These are phyloP conservation scores for Megalops atlanticus DNA, from an alignment of 2,113 vertebrate species.

Conservation along the genomic window DNA sequence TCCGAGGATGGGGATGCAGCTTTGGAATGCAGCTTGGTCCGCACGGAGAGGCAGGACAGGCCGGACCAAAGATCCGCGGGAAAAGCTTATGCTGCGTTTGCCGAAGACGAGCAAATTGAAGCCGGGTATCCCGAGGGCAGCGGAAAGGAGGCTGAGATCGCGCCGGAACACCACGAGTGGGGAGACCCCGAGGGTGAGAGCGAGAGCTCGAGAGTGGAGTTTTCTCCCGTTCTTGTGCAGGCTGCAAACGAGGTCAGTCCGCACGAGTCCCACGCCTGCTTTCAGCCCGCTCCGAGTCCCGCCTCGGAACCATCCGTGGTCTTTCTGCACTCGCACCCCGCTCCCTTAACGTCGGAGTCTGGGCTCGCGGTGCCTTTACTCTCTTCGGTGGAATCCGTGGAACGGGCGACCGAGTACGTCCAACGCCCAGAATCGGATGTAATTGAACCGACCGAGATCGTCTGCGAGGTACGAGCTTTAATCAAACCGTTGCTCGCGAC, in stretches of 20 bases:
- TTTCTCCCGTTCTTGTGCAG: conserved; percentile 46
- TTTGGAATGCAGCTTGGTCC: conserved; percentile 69
- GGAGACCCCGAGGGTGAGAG: conserved; percentile 29
- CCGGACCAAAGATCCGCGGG: conserved; percentile 71
- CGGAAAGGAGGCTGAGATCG: conserved; percentile 16
- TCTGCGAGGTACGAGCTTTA: conserved; percentile 33
- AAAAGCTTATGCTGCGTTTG: conserved; percentile 46
- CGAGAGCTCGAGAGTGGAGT: conserved; percentile 39
- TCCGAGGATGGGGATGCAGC: conserved; percentile 73
- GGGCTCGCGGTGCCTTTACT: conserved; percentile 41
- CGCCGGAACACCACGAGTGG: conserved; percentile 33
- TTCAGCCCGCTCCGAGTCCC: conserved; percentile 47
- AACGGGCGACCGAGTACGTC: conserved; percentile 52
- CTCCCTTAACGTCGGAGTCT: conserved; percentile 53
- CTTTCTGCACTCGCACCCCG: conserved; percentile 65
- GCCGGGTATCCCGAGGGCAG: conserved; percentile 13
- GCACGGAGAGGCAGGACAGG: conserved; percentile 69
- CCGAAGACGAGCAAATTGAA: conserved; percentile 41
- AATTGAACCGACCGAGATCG: conserved; percentile 30
- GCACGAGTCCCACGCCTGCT: conserved; percentile 52
- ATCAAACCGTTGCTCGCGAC: conserved; percentile 27
- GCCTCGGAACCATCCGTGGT: conserved; percentile 56
- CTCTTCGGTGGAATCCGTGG: conserved; percentile 58
- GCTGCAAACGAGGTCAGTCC: conserved; percentile 51
- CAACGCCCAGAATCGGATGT: conserved; percentile 19